phyloP scores from a whole-genome alignment of 1,140 invertebrate genomes.

The Hyposmocoma kahamanoa region DNA sequence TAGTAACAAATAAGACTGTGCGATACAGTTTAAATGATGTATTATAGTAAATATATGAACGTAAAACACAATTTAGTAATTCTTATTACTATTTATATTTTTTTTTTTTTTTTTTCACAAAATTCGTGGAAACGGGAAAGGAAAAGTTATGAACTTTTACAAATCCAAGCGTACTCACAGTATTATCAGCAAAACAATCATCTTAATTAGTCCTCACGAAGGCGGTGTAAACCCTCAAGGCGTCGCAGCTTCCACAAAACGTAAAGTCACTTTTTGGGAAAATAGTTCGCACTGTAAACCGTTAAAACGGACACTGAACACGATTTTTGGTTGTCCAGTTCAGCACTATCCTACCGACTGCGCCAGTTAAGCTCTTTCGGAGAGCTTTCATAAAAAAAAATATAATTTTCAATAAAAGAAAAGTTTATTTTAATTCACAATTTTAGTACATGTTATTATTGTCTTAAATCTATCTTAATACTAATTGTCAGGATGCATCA shows the following conservation, averaged over 20 bases:
- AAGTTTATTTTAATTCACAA: too few species aligned
- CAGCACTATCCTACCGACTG: not conserved
- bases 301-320: constrained; percentile 1
- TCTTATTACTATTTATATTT: not conserved
- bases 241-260: not conserved
- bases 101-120: not conserved
- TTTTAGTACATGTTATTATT: too few species aligned
- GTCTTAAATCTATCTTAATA: too few species aligned
- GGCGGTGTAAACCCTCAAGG: not conserved
- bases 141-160: not conserved
- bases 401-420: not conserved
- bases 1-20: not conserved
- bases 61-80: not conserved
- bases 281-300: not conserved
- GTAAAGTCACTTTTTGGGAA: not conserved
- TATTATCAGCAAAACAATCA: not conserved
- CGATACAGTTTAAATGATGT: not conserved
- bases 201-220: not conserved
- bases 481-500: too few species aligned
- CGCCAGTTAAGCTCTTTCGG: not conserved
- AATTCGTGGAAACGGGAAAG: not conserved
- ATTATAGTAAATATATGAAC: not conserved
- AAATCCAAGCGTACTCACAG: not conserved
- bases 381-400: not conserved
- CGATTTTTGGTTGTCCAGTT: not conserved